A percentile compares a stretch with the other conserved stretches of the same genome.
These are phyloP conservation scores for Philotrypesis tridentata DNA, from an alignment of 1,140 invertebrate genomes.

Conservation along the genomic window DNA sequence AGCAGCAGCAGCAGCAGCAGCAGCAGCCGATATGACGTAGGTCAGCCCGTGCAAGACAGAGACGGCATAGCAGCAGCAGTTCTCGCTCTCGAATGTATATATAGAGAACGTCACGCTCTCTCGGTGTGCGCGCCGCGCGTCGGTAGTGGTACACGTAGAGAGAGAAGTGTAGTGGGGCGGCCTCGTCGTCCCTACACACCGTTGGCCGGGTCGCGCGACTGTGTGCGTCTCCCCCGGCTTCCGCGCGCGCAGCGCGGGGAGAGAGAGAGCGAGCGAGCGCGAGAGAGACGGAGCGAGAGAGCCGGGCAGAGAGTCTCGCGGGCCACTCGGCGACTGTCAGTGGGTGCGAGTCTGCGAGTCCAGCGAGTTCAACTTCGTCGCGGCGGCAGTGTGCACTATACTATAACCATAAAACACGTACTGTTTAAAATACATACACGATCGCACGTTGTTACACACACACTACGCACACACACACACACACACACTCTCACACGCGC, in stretches of 20 bases:
- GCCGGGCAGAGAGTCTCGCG: constrained; percentile 25
- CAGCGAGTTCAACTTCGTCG: constrained; percentile 43
- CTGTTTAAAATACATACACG: too few species aligned
- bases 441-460: too few species aligned
- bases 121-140: too few species aligned
- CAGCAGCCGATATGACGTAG: constrained; percentile 19
- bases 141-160: not conserved
- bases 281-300: not conserved
- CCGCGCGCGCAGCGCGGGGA: not conserved
- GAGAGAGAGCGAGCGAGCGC: not conserved
- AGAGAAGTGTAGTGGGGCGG: not conserved
- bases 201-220: not conserved
- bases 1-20: not conserved
- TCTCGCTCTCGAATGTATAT: not conserved
- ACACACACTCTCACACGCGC: too few species aligned
- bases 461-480: too few species aligned
- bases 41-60: constrained; percentile 26
- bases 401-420: not conserved
- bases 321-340: constrained; percentile 40
- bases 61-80: not conserved
- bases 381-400: not conserved
- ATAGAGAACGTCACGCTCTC: not conserved
- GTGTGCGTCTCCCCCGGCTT: not conserved
- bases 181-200: not conserved
- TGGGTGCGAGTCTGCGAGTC: constrained; percentile 50